A percentile compares a stretch with the other conserved stretches of the same genome.
Evolutionary conservation across 2,113 vertebrate species (phyloP).

Genomic region (Puffinus mauretanicus): DNA sequence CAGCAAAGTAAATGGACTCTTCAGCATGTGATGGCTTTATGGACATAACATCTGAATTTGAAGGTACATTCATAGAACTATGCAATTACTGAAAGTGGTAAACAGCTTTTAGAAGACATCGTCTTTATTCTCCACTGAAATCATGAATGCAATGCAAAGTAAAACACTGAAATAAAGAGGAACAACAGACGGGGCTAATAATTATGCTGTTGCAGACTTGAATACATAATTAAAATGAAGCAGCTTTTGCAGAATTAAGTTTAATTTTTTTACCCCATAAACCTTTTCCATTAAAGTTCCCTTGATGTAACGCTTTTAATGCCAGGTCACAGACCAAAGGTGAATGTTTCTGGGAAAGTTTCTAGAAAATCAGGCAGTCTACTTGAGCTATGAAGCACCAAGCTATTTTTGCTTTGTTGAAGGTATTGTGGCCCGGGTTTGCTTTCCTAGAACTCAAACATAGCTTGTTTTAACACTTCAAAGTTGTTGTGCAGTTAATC

Average conservation of each 20-base stretch:
- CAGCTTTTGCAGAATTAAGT: not conserved
- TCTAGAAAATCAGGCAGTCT: not conserved
- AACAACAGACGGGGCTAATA: not conserved
- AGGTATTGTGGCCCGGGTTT: not conserved
- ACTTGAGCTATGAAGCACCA: not conserved
- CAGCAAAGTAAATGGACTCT: not conserved
- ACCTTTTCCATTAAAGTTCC: not conserved
- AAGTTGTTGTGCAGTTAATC: constrained; percentile 2
- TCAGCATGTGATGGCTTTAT: not conserved
- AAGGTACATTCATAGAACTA: not conserved
- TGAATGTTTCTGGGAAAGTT: not conserved
- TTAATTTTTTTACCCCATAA: not conserved
- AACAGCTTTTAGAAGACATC: not conserved
- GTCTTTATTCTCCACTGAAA: not conserved
- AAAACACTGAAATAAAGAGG: not conserved
- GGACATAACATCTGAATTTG: not conserved
- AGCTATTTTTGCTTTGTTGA: not conserved
- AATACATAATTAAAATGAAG: not conserved
- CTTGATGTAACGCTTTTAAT: not conserved
- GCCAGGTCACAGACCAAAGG: not conserved
- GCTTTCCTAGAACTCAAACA: not conserved
- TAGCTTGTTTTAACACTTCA: not conserved
- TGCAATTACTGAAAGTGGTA: not conserved
- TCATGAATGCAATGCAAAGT: not conserved
- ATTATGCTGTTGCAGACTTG: not conserved